Base-by-base conservation (phyloP, 1,140 invertebrate genomes). In the Coptotermes formosanus region DNA sequence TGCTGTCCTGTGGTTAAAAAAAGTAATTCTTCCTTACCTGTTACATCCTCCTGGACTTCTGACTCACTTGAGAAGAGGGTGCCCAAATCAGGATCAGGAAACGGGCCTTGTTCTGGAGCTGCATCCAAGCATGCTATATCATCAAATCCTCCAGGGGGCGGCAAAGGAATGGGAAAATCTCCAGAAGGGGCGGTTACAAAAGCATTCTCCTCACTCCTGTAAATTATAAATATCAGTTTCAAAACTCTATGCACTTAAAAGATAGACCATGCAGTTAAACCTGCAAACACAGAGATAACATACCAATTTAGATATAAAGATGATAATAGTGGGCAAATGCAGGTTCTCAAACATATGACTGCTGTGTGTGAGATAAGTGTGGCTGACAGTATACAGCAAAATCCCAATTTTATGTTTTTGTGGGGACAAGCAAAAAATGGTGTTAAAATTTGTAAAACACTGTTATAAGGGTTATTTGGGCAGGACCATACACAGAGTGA, bases 91-190 rank as follows among this genome's bases (percentile, higher is more conserved):
- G 91, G 87, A 45, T 91, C 90, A 85, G 91, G 88, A 88, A 91
- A 91, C 82, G 91, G 90, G 82, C 91, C 91, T 85, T 91, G 89
- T 81, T 91, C 90, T 82, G 90, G 88, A 23, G 88, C 87, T 25
- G 89, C 88, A 55, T 88, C 89, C 48, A 91, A 87, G 87, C 90
- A 90, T 23, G 87, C 87, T 83, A 90, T 90, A 84, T 91, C 89
- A 52, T 90, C 90, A 75, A 90, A 89, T 87, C 89, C 89, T 16
- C 89, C 89, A 81, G 91, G 90, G 59, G 90, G 88, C 86, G 91
- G 91, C 84, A 91, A 88, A 81, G 91, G 91, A 88, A 91, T 91
- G 19, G 91, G 89, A 87, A 89, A 90, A 83, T 91, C 90, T 75
- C 90, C 90, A 44, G 90, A 89, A 82, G 90, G 82, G 48, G 85